Conservation (phyloP, 2,113 vertebrate genomes). For the Oenanthe oenanthe region DNA sequence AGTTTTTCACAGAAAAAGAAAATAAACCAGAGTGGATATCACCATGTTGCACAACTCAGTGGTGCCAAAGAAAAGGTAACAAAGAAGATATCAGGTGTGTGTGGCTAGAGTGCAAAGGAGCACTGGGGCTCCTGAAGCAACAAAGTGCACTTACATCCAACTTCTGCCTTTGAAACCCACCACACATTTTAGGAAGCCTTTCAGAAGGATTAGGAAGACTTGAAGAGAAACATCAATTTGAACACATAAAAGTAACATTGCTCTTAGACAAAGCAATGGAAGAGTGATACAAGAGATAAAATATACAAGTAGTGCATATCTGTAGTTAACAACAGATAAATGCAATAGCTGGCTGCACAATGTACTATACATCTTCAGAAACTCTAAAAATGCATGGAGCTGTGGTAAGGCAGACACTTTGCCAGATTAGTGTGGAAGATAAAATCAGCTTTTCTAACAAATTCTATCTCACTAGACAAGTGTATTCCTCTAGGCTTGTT, state of each 20-base stretch:
- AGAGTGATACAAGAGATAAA: background rate
- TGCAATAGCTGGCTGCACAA: background rate
- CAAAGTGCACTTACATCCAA: background rate
- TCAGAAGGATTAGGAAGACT: background rate
- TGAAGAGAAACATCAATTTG: background rate
- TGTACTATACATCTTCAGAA: background rate
- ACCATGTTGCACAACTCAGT: background rate
- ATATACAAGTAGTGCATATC: background rate
- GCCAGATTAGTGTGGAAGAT: background rate
- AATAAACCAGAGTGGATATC: background rate
- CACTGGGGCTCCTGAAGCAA: background rate
- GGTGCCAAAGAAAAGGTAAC: background rate
- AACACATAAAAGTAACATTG: background rate
- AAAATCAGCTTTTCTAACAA: background rate
- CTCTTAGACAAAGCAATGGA: background rate
- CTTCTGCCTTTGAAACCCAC: background rate
- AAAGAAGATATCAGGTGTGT: background rate
- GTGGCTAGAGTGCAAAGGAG: background rate
- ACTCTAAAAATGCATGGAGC: background rate
- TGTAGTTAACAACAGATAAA: background rate
- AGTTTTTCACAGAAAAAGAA: background rate
- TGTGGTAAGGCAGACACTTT: background rate
- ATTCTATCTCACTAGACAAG: background rate
- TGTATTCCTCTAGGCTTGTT: background rate
- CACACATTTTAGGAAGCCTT: background rate